Evolutionary conservation across 2,113 vertebrate species (phyloP).

Genomic region (Etheostoma cragini): DNA sequence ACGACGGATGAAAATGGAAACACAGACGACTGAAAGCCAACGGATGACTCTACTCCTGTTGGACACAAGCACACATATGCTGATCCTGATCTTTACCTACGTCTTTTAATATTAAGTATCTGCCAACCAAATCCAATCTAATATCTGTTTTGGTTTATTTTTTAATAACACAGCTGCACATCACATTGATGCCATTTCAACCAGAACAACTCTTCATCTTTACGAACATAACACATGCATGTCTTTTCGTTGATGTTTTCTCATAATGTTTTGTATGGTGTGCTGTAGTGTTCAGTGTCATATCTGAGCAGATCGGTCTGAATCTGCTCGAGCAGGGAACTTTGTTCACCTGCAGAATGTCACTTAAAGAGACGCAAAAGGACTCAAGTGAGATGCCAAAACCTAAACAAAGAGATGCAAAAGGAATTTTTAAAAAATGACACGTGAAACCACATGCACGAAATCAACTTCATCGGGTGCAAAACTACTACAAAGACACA

Average conservation of each 20-base stretch:
- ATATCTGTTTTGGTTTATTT: neutral
- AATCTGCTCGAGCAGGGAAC: no score
- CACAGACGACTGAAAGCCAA: conserved; percentile 1
- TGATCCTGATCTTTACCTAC: neutral
- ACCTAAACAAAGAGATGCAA: neutral
- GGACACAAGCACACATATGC: no score
- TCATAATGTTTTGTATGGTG: neutral
- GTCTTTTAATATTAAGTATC: neutral
- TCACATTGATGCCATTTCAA: neutral
- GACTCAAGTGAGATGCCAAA: neutral
- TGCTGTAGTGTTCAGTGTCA: neutral
- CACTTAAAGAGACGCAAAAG: neutral
- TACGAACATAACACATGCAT: neutral
- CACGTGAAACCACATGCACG: neutral
- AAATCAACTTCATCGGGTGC: no score
- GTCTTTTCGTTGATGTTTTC: neutral
- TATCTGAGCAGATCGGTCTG: neutral
- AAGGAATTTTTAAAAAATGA: neutral
- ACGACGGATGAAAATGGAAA: neutral
- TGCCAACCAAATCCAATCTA: neutral
- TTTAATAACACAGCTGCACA: neutral
- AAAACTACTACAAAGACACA: neutral
- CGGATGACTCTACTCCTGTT: neutral
- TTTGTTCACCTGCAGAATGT: neutral
- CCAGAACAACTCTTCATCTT: neutral